phyloP scores from a whole-genome alignment of 2,113 vertebrate genomes.

The Sapajus apella region DNA sequence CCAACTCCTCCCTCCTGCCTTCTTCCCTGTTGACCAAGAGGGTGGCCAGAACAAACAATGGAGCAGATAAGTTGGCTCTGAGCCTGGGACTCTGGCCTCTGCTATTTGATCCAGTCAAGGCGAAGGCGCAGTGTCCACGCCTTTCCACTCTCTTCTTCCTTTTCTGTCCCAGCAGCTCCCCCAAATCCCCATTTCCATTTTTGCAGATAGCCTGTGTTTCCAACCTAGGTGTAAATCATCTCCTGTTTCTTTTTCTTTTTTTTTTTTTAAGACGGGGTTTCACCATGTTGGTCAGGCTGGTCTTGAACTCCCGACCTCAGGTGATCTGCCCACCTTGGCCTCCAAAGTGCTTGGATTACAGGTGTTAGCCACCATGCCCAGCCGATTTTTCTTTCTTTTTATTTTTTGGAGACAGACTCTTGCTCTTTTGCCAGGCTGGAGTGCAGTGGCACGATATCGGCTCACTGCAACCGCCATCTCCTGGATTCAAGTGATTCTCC shows the following conservation, averaged over 20 bases:
- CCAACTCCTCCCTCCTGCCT: constrained; percentile 1
- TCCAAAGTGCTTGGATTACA: no score
- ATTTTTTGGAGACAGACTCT: no score
- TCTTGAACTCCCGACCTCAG: no score
- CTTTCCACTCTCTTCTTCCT: neutral
- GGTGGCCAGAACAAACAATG: constrained; percentile 54
- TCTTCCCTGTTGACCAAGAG: constrained; percentile 65
- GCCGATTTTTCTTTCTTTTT: no score
- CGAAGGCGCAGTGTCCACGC: neutral
- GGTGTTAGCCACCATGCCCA: no score
- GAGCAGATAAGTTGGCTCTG: constrained; percentile 25
- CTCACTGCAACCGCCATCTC: no score
- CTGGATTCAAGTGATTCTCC: no score
- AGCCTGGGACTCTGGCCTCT: constrained; percentile 33
- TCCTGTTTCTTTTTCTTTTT: neutral
- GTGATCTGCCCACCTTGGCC: no score
- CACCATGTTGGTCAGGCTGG: no score
- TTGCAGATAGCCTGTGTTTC: neutral
- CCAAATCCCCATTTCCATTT: neutral
- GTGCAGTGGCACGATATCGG: no score
- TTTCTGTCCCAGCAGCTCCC: neutral
- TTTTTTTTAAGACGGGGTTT: no score
- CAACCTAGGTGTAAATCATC: neutral
- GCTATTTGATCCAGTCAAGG: neutral
- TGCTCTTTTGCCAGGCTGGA: no score